Evolutionary conservation across 2,113 vertebrate genomes (phyloP), one percentile per base, ranked within the genome.

Genomic region (Osmerus mordax): DNA sequence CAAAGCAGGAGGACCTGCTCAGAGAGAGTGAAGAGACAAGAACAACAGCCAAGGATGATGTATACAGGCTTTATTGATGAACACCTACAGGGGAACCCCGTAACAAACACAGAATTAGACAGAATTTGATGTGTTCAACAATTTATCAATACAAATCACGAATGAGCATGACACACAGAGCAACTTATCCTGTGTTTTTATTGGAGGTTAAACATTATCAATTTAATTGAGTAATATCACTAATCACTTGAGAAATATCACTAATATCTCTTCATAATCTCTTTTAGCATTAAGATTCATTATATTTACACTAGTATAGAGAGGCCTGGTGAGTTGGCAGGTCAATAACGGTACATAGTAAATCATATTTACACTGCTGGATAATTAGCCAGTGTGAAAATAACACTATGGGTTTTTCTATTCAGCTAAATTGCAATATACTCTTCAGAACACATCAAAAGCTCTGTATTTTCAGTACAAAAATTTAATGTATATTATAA

Each of bases 61-160:
- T 47, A 51, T 36, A 71, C 47, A 76, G 15, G 13, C 23, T 85
- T 88, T 86, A 85, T 84, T 82, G 36, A 13, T 66, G 70, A 75
- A 21, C 4, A 47, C 76, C 72, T 13, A 76, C 71, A 71, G 55
- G 19, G 25, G 21, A 67, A 55, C 71, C 12, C 21, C 52, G 64
- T 28, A 3, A 47, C 32, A 47, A 28, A 70, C 25, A 84, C 72
- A 75, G 1, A 29, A 73, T 15, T 52, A 65, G 28, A 28, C 25
- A 3, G 25, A 28, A 74, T 23, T 23, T 1, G 23, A 23, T 41
- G 32, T 66, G 60, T 21, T 56, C 4, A 52, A 60, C 21, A 60
- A 47, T 47, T 47, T 62, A 76, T 72, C 56, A 53, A 75, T 23
- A 72, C 61, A 73, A 73, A 79, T 53, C 61, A 79, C 73, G 63